Conservation (phyloP, 2,888 invertebrate genomes). For the Ganaspis brasiliensis region DNA sequence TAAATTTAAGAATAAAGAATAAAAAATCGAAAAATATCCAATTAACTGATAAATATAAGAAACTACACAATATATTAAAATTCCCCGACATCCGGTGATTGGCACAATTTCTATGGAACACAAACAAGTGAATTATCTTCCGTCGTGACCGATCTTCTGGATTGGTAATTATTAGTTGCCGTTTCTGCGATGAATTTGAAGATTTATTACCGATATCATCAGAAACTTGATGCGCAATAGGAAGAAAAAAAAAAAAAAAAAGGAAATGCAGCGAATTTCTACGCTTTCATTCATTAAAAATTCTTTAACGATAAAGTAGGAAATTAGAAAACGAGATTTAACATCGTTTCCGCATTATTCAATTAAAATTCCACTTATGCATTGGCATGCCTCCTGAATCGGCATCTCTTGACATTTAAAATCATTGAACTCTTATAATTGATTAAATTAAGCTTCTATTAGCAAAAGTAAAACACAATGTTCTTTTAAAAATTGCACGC, state of each 20-base stretch:
- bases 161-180: neutral
- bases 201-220: slow-evolving; percentile 16
- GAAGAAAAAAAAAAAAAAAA: neutral
- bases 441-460: neutral
- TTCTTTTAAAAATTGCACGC: slow-evolving; percentile 1
- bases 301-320: neutral
- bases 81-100: slow-evolving; percentile 2
- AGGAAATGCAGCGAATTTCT: neutral
- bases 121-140: neutral
- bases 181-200: neutral
- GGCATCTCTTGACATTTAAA: neutral
- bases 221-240: neutral
- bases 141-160: neutral
- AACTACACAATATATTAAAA: neutral
- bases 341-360: neutral
- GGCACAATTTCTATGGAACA: neutral
- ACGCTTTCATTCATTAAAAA: neutral
- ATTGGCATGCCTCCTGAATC: neutral
- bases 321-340: slow-evolving; percentile 7
- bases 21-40: neutral
- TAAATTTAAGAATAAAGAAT: no score
- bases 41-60: neutral
- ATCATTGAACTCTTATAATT: neutral
- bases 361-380: neutral
- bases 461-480: neutral